Base-by-base conservation (phyloP, 1,140 invertebrate genomes). In the Pseudomyrmex cubaensis region DNA sequence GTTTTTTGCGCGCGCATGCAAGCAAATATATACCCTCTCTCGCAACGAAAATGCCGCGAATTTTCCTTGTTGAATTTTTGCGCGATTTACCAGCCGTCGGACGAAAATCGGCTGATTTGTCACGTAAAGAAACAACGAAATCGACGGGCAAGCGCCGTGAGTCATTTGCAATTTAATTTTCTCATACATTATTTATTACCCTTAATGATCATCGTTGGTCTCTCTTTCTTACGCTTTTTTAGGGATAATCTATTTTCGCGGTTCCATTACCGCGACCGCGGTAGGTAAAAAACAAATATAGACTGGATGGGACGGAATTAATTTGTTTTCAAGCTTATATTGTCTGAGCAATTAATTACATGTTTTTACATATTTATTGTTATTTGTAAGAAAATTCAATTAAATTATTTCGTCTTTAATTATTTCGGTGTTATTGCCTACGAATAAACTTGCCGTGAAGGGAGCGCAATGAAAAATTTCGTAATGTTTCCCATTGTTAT, bases 11-110 rank as follows among this genome's bases (percentile, higher is more conserved):
- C 76, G 56, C 66, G n/a, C 44, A 12, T 59, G 44, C 64, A 20
- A 57, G 75, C 52, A 54, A 61, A n/a, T 72, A 70, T 35, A 35
- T 35, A 35, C 35, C 35, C 35, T 0, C 20, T 17, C 44, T 70
- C 22, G 22, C 66, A 50, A 35, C 48, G 74, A 76, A 44, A 75
- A 25, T 35, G 48, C 74, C 48, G 48, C 44, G 66, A 52, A 57
- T 61, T 80, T 66, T 80, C 76, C 66, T 80, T 80, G 76, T 44
- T n/a, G 44, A 72, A 80, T 80, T 80, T 78, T 80, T 80, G 76
- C 46, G 56, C 66, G 46, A 80, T 72, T 72, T 70, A 72, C 44
- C 54, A 48, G 15, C 35, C 22, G 52, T 35, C 1, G 7, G 15
- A 46, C 52, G 52, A 70, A 80, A 80, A 80, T 72, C 52, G 66